Evolutionary conservation across 2,797 vertebrate genomes (phyloP), one percentile per base, ranked within the genome.

Genomic region (Sebastes kiyomatsui): DNA sequence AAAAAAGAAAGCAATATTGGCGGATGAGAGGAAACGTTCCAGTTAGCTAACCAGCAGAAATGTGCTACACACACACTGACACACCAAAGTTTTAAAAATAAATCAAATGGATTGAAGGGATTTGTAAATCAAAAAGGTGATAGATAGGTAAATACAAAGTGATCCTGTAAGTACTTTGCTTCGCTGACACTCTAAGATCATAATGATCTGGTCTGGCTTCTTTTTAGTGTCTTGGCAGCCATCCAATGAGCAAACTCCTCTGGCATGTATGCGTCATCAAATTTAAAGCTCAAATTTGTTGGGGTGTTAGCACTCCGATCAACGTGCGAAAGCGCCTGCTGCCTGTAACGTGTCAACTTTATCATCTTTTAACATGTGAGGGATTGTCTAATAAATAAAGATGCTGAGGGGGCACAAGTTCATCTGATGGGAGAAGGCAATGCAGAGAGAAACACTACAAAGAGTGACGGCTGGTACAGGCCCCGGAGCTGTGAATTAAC

Each of bases 271-370:
- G 87, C 84, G 89, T 93, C 93, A 88, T 91, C 84, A 81, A 92
- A 93, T 91, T 91, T 92, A 93, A 90, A 92, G 89, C 88, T 91
- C 88, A 90, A 89, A 95, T 95, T 95, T 93, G 94, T 94, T 88
- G 81, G 75, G 78, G 88, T 88, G 88, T 87, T 92, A 69, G 87
- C 72, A 42, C 81, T 87, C 79, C 70, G 73, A 82, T 83, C 77
- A 62, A 89, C 67, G 72, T 32, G 87, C 81, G 72, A 92, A 87
- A 88, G 89, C 79, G 69, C 84, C 77, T 32, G 72, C 84, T 84
- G 90, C 85, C 84, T 93, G 94, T 94, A 92, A 95, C 88, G 68
- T 84, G 93, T 94, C 93, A 92, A 86, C 90, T 85, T 89, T 86
- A 85, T 89, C 88, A 89, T 92, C 84, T 87, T 92, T 90, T 92